Conservation (phyloP, 2,888 invertebrate species). For the Phyto melanocephala region DNA sequence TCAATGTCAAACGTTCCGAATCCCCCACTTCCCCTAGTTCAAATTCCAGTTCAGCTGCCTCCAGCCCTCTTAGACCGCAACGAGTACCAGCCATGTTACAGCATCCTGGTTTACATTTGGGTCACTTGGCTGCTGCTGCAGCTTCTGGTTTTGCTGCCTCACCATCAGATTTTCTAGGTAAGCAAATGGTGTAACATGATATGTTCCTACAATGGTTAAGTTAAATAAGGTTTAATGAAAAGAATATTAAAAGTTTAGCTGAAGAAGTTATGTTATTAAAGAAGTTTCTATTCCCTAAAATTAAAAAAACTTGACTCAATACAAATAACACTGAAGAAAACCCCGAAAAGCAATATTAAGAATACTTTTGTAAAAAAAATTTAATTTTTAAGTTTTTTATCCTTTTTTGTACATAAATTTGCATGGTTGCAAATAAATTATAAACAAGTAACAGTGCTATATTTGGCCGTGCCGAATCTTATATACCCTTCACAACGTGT, state of each 20-base stretch:
- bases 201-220: slow-evolving; percentile 15
- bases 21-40: slow-evolving; percentile 79
- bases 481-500: no score
- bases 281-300: background rate
- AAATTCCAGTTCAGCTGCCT: slow-evolving; percentile 81
- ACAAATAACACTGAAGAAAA: no score
- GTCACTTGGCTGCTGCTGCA: slow-evolving; percentile 83
- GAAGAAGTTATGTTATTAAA: background rate
- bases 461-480: no score
- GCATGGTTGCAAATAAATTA: no score
- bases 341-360: no score
- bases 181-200: slow-evolving; percentile 72
- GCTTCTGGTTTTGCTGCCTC: slow-evolving; percentile 83
- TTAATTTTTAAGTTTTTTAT: no score
- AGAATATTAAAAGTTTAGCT: background rate
- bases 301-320: no score
- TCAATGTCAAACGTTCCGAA: slow-evolving; percentile 72
- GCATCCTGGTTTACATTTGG: slow-evolving; percentile 81
- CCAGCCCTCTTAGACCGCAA: slow-evolving; percentile 79
- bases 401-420: no score
- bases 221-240: background rate
- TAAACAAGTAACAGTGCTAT: no score
- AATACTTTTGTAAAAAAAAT: no score
- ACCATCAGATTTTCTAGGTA: slow-evolving; percentile 90
- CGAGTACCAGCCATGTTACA: slow-evolving; percentile 79